Base-by-base conservation (phyloP, 1,140 invertebrate genomes). In the Elymnias hypermnestra region DNA sequence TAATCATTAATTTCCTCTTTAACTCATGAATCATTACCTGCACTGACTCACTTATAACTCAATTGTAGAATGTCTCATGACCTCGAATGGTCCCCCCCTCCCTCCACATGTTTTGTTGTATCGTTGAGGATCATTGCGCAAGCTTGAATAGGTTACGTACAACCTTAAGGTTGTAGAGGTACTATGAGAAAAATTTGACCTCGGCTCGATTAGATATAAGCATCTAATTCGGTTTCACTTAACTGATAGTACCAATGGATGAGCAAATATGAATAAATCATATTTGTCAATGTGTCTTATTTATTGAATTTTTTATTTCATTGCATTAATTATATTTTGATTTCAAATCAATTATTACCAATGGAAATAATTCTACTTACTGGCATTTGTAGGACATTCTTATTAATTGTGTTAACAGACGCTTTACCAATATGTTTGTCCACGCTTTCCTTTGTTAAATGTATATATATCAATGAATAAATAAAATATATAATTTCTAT, bases 181-280 rank as follows among this genome's bases (percentile, higher is more conserved):
- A 53, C 48, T 54, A 62, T 72, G 64, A 67, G 68, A 74, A 64
- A 71, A 63, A 53, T 59, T 49, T 62, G 70, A 61, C 70, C 70
- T 71, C 67, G 63, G 41, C 48, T 37, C 23, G 23, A 37, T 57
- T 53, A 57, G 50, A 31, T 43, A 51, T 48, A 29, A 14, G 46
- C 40, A 18, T 52, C 52, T 55, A 59, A 49, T 42, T 49, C 23
- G 29, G 23, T 49, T 36, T 22, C 22, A 25, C 18, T 36, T 37
- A 12, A 28, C 28, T 17, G 12, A 49, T 35, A 17, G 33, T 21
- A 49, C 31, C 46, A 7, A 41, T 35, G 28, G 13, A 23, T 26
- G 15, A 21, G 21, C 13, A n/a, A n/a, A n/a, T n/a, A n/a, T n/a
- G n/a, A n/a, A n/a, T n/a, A n/a, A n/a, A n/a, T n/a, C n/a, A n/a